Percentiles rank a stretch among this genome's conserved stretches.
These are phyloP conservation scores for Sycobia sp. DNA, from an alignment of 1,140 invertebrate species.

Conservation along the genomic window DNA sequence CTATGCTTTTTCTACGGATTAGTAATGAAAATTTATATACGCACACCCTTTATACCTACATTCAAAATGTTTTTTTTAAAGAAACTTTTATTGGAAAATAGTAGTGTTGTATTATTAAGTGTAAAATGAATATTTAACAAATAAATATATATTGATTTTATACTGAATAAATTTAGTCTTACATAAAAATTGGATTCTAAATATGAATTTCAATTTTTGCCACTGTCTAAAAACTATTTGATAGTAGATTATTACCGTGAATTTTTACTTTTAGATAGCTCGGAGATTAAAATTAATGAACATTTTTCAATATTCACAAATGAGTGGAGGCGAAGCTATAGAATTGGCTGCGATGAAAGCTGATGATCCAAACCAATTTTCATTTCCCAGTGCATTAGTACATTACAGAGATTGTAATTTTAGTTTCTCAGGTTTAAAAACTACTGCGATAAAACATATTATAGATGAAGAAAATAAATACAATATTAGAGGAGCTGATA, in stretches of 20 bases:
- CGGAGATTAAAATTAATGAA: conserved; percentile 84
- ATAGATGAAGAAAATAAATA: conserved; percentile 66
- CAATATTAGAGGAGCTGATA: conserved; percentile 66
- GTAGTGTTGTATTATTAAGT: no score
- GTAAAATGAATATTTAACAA: no score
- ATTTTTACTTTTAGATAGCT: conserved; percentile 66
- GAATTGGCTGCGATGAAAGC: conserved; percentile 79
- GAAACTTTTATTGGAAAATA: no score
- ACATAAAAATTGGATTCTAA: no score
- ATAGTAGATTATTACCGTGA: no score
- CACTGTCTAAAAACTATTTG: no score
- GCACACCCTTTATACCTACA: no score
- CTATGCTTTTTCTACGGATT: no score
- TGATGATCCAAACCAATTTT: conserved; percentile 69
- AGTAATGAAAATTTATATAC: no score
- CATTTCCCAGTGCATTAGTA: conserved; percentile 68
- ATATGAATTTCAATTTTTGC: conserved; percentile 1
- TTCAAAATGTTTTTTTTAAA: conserved; percentile 14
- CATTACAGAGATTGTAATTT: conserved; percentile 79
- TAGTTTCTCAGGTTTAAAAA: conserved; percentile 80
- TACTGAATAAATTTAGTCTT: no score
- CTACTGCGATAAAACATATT: conserved; percentile 62
- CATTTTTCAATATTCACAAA: conserved; percentile 71
- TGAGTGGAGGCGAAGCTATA: conserved; percentile 84
- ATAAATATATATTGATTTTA: no score